A percentile compares a stretch with the other conserved stretches of the same genome.
Conservation (phyloP, 2,888 invertebrate species). For the Gastrophysa polygoni region DNA sequence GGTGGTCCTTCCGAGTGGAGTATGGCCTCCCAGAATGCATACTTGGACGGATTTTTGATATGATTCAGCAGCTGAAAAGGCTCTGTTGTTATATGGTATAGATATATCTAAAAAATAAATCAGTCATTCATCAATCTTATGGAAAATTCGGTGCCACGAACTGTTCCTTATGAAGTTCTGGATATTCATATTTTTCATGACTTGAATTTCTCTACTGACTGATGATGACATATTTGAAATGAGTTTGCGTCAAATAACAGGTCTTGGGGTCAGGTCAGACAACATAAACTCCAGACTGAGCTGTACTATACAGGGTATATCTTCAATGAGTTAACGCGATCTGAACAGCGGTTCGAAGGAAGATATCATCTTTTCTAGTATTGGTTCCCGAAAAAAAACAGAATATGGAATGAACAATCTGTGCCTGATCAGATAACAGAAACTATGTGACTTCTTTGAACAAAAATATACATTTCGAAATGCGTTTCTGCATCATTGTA, state of each 20-base stretch:
- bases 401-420: too few relatives aligned
- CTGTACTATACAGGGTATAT: too few relatives aligned
- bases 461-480: too few relatives aligned
- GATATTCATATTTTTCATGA: constrained; percentile 29
- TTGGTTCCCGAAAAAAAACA: too few relatives aligned
- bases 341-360: too few relatives aligned
- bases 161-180: constrained; percentile 25
- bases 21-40: constrained; percentile 62
- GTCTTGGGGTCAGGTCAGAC: too few relatives aligned
- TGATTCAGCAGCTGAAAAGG: constrained; percentile 7
- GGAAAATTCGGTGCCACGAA: constrained; percentile 19
- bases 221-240: constrained; percentile 10
- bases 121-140: background rate
- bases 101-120: constrained; percentile 16
- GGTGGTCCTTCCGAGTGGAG: constrained; percentile 60
- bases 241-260: background rate
- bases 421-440: too few relatives aligned
- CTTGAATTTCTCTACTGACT: constrained; percentile 29
- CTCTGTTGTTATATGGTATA: constrained; percentile 12
- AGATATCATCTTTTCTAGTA: too few relatives aligned
- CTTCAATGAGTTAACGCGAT: too few relatives aligned
- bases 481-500: too few relatives aligned
- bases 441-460: too few relatives aligned
- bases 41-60: constrained; percentile 45
- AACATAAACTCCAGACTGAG: too few relatives aligned